Conservation (phyloP, 2,797 vertebrate genomes). For the Heliangelus exortis region DNA sequence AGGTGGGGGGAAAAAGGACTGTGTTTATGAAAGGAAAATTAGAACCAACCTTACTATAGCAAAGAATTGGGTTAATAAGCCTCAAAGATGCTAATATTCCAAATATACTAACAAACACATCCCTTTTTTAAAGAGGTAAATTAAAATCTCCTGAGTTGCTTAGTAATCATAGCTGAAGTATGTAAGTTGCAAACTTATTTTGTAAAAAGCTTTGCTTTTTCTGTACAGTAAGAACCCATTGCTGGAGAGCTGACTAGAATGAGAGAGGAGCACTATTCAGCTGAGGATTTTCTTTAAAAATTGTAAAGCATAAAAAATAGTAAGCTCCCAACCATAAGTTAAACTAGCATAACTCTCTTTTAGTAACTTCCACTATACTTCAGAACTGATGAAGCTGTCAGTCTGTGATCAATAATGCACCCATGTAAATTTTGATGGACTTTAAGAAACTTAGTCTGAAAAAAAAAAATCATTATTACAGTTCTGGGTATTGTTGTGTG, state of each 20-base stretch:
- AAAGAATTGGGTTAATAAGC: background rate
- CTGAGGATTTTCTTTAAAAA: background rate
- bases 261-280: background rate
- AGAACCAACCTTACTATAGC: background rate
- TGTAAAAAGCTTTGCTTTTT: background rate
- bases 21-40: background rate
- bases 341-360: background rate
- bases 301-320: background rate
- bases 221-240: background rate
- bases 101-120: background rate
- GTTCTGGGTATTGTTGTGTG: background rate
- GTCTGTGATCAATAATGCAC: background rate
- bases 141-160: background rate
- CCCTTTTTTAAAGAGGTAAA: background rate
- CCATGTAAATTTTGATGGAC: background rate
- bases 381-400: background rate
- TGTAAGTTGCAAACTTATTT: background rate
- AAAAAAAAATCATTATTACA: background rate
- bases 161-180: background rate
- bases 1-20: background rate
- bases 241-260: background rate
- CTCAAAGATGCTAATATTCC: no score
- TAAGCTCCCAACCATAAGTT: background rate
- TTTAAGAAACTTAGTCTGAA: background rate
- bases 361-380: rapidly evolving